Conservation (phyloP, 1,140 invertebrate genomes). For the Meteorus sp. region DNA sequence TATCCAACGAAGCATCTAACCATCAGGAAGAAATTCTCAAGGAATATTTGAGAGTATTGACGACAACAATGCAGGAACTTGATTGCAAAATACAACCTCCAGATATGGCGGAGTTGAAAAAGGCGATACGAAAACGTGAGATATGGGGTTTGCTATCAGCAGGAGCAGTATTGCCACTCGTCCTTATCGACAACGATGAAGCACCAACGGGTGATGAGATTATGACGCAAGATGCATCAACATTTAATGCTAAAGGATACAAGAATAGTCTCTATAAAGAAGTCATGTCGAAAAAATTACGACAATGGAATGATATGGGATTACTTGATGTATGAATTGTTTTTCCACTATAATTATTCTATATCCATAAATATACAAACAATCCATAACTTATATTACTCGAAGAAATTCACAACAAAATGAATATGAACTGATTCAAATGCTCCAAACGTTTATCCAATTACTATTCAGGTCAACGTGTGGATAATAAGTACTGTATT, state of each 20-base stretch:
- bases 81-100: slow-evolving; percentile 50
- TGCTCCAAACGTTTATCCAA: too few species aligned
- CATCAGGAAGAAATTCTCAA: slow-evolving; percentile 47
- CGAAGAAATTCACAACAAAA: too few species aligned
- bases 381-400: too few species aligned
- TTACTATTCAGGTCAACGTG: too few species aligned
- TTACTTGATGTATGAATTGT: slow-evolving; percentile 40
- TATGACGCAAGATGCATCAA: slow-evolving; percentile 17
- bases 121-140: slow-evolving; percentile 39
- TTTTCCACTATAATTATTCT: too few species aligned
- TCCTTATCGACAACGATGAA: slow-evolving; percentile 38
- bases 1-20: slow-evolving; percentile 35
- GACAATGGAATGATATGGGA: slow-evolving; percentile 35
- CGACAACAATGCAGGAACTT: slow-evolving; percentile 45
- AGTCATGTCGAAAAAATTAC: slow-evolving; percentile 38
- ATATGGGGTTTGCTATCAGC: slow-evolving; percentile 41
- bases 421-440: too few species aligned
- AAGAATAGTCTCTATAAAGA: slow-evolving; percentile 31
- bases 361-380: too few species aligned
- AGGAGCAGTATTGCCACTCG: slow-evolving; percentile 37
- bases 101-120: slow-evolving; percentile 46
- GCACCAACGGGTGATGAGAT: slow-evolving; percentile 41
- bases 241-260: slow-evolving; percentile 6
- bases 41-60: slow-evolving; percentile 49
- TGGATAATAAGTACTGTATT: too few species aligned